phyloP scores from a whole-genome alignment of 2,113 vertebrate genomes.

The Brachypteracias leptosomus region DNA sequence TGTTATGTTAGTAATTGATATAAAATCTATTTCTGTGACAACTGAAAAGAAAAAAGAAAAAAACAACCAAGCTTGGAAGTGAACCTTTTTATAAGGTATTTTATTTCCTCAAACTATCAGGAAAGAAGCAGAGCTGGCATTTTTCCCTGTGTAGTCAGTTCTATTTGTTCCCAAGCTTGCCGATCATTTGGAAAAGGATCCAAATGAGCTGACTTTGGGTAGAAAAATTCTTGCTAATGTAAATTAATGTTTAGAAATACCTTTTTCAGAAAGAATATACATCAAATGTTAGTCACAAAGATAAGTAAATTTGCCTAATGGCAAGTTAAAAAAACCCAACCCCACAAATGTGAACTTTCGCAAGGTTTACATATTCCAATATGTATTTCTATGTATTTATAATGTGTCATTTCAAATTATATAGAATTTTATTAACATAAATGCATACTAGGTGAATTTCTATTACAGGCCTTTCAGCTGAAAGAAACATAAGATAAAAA shows the following conservation, averaged over 20 bases:
- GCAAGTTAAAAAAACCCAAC: background rate
- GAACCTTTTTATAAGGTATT: background rate
- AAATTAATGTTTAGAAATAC: background rate
- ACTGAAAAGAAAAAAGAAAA: background rate
- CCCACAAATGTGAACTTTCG: background rate
- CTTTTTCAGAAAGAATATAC: background rate
- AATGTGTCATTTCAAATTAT: background rate
- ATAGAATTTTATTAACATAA: background rate
- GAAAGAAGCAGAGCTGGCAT: background rate
- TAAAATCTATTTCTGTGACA: conserved; percentile 20
- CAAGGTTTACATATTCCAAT: background rate
- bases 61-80: background rate
- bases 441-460: background rate
- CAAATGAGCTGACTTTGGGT: background rate
- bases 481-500: background rate
- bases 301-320: background rate
- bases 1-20: conserved; percentile 20
- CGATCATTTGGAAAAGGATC: background rate
- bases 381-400: background rate
- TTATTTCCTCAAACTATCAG: background rate
- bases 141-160: background rate
- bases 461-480: background rate
- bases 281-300: background rate
- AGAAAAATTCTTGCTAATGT: background rate
- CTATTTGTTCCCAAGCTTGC: background rate